phyloP scores from a whole-genome alignment of 2,888 invertebrate genomes.

The Stramonita haemastoma region DNA sequence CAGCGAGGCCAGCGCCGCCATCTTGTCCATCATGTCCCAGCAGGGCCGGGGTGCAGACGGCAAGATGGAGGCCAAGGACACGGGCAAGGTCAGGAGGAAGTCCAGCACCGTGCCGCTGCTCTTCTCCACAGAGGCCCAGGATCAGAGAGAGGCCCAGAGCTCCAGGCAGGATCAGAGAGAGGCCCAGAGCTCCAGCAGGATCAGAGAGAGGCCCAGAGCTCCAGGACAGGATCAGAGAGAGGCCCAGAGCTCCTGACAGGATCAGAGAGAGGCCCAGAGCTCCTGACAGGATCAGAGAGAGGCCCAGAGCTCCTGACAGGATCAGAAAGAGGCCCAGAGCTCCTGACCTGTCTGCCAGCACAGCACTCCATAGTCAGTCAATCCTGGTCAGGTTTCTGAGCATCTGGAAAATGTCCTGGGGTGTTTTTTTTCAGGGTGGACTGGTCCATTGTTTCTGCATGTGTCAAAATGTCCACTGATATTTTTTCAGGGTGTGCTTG shows the following conservation, averaged over 20 bases:
- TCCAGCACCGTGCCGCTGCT: conserved; percentile 26
- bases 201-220: not conserved
- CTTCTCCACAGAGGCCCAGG: conserved; percentile 32
- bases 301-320: no score
- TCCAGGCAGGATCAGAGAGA: not conserved
- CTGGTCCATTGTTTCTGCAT: no score
- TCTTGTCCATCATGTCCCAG: conserved; percentile 44
- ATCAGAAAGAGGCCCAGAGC: not conserved
- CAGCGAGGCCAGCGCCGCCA: conserved; percentile 36
- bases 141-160: not conserved
- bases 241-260: no score
- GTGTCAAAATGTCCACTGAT: no score
- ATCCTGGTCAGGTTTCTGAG: no score
- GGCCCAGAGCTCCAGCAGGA: not conserved
- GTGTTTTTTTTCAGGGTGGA: no score
- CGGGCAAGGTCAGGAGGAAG: conserved; percentile 28
- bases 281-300: no score
- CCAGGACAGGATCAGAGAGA: no score
- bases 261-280: no score
- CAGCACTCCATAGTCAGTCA: no score
- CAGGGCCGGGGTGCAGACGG: not conserved
- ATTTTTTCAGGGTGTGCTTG: no score
- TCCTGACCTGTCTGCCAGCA: not conserved
- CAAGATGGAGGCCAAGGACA: conserved; percentile 22
- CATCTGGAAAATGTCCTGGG: no score